phyloP scores from a whole-genome alignment of 2,888 invertebrate genomes.

The Ellobium chinense region DNA sequence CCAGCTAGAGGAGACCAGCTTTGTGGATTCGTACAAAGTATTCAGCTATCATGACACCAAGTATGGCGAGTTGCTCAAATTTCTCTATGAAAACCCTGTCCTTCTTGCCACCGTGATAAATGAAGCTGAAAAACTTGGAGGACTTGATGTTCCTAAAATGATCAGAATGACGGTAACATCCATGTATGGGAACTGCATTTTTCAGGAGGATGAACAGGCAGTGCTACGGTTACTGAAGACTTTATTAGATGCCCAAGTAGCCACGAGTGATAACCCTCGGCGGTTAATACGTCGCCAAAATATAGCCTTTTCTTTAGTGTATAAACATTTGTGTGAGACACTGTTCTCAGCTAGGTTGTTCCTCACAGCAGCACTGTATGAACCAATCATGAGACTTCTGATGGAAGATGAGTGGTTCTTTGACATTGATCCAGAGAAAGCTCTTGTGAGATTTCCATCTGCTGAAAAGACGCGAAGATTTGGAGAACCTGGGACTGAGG shows the following conservation, averaged over 20 bases:
- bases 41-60: constrained; percentile 84
- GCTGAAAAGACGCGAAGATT: constrained; percentile 85
- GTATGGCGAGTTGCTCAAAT: constrained; percentile 86
- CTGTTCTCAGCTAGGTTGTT: constrained; percentile 95
- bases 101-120: constrained; percentile 85
- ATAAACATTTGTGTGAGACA: constrained; percentile 92
- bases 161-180: constrained; percentile 63
- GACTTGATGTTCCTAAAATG: constrained; percentile 54
- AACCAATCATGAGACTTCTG: constrained; percentile 92
- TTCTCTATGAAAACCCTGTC: constrained; percentile 85
- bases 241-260: constrained; percentile 81
- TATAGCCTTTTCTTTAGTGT: constrained; percentile 88
- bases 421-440: constrained; percentile 93
- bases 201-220: constrained; percentile 86
- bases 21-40: constrained; percentile 57
- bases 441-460: constrained; percentile 84
- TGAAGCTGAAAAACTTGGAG: constrained; percentile 81
- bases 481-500: constrained; percentile 87
- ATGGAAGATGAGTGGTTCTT: constrained; percentile 94
- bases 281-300: constrained; percentile 88
- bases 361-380: constrained; percentile 93
- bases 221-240: constrained; percentile 75
- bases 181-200: constrained; percentile 85
- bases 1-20: constrained; percentile 81
- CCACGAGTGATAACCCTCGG: constrained; percentile 82